phyloP scores from a whole-genome alignment of 2,888 invertebrate genomes.

The Carabus problematicus region DNA sequence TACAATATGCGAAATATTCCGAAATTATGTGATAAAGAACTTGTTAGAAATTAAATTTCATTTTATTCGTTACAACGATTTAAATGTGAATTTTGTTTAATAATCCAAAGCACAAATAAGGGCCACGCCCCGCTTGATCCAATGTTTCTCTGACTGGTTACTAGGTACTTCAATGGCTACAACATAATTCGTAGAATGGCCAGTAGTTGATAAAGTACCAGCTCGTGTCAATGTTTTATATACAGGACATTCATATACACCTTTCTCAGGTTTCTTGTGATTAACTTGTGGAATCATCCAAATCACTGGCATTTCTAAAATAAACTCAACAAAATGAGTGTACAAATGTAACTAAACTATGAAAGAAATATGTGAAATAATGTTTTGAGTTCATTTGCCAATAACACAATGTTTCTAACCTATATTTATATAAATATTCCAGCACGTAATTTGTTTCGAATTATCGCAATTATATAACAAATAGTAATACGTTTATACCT shows the following conservation, averaged over 20 bases:
- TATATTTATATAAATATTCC: no score
- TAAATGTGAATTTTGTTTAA: conserved; percentile 49
- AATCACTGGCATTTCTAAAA: conserved; percentile 71
- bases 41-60: no score
- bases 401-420: not conserved
- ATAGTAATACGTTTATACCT: conserved; percentile 56
- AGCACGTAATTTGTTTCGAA: no score
- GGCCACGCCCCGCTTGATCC: conserved; percentile 70
- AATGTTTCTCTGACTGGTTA: conserved; percentile 63
- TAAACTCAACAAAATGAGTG: conserved; percentile 9
- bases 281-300: conserved; percentile 73
- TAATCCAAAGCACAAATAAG: conserved; percentile 64
- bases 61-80: no score
- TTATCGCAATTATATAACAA: no score
- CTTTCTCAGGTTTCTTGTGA: conserved; percentile 60
- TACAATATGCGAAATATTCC: not conserved
- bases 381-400: not conserved
- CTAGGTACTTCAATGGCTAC: conserved; percentile 68
- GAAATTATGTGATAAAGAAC: not conserved
- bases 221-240: conserved; percentile 71
- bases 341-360: not conserved
- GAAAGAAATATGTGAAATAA: not conserved
- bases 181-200: conserved; percentile 74
- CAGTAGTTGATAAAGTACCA: conserved; percentile 71
- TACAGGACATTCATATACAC: conserved; percentile 68